A percentile compares a stretch with the other conserved stretches of the same genome.
Conservation (phyloP, 2,888 invertebrate genomes). For the Cheilosia variabilis region DNA sequence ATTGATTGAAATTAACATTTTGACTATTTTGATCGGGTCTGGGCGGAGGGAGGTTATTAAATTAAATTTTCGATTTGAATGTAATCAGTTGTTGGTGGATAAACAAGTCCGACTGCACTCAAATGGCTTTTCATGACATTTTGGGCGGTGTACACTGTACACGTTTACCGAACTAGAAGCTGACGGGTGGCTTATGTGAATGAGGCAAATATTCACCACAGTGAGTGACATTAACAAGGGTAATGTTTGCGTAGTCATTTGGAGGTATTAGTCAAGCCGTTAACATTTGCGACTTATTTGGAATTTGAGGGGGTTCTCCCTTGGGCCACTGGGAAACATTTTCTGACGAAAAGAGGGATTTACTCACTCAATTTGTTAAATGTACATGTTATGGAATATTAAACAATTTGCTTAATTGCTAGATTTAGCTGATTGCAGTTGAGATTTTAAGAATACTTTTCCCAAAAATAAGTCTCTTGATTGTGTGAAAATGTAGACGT, state of each 20-base stretch:
- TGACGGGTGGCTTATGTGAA: slow-evolving; percentile 26
- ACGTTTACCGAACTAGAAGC: slow-evolving; percentile 13
- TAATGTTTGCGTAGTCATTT: not conserved
- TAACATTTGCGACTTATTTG: no score
- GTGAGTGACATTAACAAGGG: not conserved
- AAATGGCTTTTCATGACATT: slow-evolving; percentile 1
- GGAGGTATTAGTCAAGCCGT: not conserved
- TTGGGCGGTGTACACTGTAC: not conserved
- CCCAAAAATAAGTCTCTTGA: no score
- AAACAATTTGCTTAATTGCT: no score
- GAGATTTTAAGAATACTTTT: no score
- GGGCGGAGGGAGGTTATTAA: slow-evolving; percentile 17
- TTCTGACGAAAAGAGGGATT: no score
- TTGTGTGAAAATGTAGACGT: no score
- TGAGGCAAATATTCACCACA: slow-evolving; percentile 6
- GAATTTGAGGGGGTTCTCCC: no score
- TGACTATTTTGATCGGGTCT: slow-evolving; percentile 29
- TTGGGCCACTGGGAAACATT: no score
- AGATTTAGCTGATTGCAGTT: no score
- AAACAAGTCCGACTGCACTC: slow-evolving; percentile 13
- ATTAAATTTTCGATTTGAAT: slow-evolving; percentile 34
- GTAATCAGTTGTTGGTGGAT: slow-evolving; percentile 11
- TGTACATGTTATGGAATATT: no score
- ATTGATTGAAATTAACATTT: slow-evolving; percentile 69
- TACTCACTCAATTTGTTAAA: no score